Percentiles rank a stretch among this genome's conserved stretches.
Conservation (phyloP, 2,113 vertebrate genomes). For the Gambusia holbrooki region DNA sequence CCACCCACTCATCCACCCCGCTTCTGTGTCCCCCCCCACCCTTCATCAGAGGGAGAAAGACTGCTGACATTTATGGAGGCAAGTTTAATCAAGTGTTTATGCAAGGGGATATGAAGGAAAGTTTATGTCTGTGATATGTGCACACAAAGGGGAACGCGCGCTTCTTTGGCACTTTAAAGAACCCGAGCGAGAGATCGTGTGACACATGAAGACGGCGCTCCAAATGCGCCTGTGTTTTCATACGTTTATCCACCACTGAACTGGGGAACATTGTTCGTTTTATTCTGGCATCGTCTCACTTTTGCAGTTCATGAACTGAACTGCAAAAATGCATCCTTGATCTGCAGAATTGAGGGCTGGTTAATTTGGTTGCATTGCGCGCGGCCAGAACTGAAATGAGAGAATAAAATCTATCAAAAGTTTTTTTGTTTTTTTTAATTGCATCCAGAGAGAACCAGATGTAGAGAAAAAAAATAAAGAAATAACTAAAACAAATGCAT, state of each 20-base stretch:
- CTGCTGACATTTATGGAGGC: constrained; percentile 69
- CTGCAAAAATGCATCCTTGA: constrained; percentile 30
- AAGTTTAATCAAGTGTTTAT: constrained; percentile 66
- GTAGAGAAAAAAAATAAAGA: constrained; percentile 62
- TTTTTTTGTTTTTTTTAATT: constrained; percentile 66
- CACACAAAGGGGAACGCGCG: constrained; percentile 33
- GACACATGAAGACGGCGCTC: background rate
- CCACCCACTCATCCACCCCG: background rate
- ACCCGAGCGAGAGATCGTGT: constrained; percentile 14
- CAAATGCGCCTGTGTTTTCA: background rate
- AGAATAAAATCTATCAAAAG: constrained; percentile 76
- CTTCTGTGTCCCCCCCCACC: constrained; percentile 26
- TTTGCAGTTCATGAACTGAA: constrained; percentile 34
- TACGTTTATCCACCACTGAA: constrained; percentile 22
- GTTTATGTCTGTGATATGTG: constrained; percentile 57
- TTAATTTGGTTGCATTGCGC: constrained; percentile 54
- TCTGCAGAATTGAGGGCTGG: constrained; percentile 42
- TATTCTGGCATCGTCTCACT: constrained; percentile 3
- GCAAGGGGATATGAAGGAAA: constrained; percentile 44
- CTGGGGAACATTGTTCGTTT: constrained; percentile 20
- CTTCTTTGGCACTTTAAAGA: constrained; percentile 29
- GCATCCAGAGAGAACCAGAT: constrained; percentile 60
- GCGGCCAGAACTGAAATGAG: constrained; percentile 67
- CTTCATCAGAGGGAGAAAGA: constrained; percentile 67
- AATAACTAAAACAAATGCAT: constrained; percentile 53